A percentile compares a stretch with the other conserved stretches of the same genome.
Conservation (phyloP, 2,888 invertebrate species). For the Melanophora roralis region DNA sequence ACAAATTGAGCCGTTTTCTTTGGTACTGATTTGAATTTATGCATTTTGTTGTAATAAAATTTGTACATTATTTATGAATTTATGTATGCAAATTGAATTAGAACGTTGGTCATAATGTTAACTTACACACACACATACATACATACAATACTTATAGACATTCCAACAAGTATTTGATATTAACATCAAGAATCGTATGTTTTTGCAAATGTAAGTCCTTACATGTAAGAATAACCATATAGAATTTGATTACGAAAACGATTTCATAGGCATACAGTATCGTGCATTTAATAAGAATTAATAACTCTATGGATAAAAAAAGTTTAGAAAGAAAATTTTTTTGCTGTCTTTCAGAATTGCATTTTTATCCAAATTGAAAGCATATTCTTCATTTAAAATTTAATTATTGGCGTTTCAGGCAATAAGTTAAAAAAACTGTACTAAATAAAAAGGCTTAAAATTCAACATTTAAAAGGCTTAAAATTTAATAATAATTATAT, state of each 20-base stretch:
- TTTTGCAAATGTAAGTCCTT: not conserved
- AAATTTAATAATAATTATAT: no score
- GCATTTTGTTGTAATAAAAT: constrained; percentile 61
- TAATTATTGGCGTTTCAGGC: no score
- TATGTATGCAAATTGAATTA: constrained; percentile 75
- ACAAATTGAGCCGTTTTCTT: not conserved
- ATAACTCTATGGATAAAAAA: no score
- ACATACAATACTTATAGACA: not conserved
- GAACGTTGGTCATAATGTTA: constrained; percentile 61
- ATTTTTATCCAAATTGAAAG: no score
- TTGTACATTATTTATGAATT: constrained; percentile 72
- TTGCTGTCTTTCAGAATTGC: no score
- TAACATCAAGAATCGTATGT: not conserved
- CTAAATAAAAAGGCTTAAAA: no score
- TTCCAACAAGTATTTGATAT: not conserved
- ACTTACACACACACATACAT: constrained; percentile 7
- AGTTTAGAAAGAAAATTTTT: no score
- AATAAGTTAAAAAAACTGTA: no score
- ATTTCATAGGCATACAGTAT: constrained; percentile 31
- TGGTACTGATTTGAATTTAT: constrained; percentile 62
- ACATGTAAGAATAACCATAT: constrained; percentile 16
- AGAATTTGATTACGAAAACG: constrained; percentile 31
- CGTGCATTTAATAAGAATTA: not conserved
- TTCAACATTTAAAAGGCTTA: no score
- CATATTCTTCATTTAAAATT: no score